Conservation (phyloP, 35 echinoderm and acorn worm species). For the Diadema setosum region DNA sequence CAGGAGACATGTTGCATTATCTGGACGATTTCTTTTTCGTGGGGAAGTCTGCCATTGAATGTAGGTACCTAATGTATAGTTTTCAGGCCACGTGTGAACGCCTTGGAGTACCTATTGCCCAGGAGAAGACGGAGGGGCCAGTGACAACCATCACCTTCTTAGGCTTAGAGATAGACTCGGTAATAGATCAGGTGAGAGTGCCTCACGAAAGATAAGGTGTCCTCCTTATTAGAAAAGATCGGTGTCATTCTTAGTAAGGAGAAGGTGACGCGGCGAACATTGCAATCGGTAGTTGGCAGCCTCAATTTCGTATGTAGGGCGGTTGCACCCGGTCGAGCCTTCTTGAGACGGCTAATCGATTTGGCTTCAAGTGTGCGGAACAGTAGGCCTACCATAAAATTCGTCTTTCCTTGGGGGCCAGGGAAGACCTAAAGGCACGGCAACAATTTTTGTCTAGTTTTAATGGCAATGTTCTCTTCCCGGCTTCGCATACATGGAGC, state of each 20-base stretch:
- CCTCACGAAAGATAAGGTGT: not conserved
- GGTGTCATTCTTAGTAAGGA: not conserved
- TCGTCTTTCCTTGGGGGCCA: not conserved
- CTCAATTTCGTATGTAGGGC: conserved; percentile 48
- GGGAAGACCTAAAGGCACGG: not conserved
- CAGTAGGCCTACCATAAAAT: not conserved
- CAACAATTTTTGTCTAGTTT: not conserved
- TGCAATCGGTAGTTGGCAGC: conserved; percentile 31
- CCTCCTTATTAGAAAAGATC: not conserved
- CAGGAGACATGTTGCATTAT: too few species aligned
- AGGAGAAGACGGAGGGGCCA: not conserved
- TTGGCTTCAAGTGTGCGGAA: too few species aligned
- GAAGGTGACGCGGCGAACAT: not conserved
- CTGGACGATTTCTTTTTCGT: not conserved
- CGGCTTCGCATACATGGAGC: not conserved
- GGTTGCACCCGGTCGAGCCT: not conserved
- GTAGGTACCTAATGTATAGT: not conserved
- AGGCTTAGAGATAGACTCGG: conserved; percentile 18
- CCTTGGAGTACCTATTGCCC: not conserved
- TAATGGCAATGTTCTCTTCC: conserved; percentile 2
- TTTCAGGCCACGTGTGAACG: not conserved
- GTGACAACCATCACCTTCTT: not conserved
- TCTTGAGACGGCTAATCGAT: too few species aligned
- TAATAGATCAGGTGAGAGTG: not conserved
- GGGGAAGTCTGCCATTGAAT: not conserved